Base-by-base conservation (phyloP, 2,888 invertebrate species). In the Tortricodes alternella region DNA sequence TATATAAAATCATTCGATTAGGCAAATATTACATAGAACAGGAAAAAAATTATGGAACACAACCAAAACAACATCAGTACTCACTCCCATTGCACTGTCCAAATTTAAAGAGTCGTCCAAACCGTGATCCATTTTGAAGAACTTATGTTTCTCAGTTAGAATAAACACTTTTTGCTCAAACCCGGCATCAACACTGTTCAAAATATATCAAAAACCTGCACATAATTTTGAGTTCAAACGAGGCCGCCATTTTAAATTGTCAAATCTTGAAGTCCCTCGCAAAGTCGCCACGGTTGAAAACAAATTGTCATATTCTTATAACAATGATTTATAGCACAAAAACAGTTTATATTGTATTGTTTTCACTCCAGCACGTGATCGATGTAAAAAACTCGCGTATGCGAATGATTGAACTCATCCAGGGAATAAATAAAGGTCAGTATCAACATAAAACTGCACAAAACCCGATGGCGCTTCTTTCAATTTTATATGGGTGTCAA, bases 161-260 rank as follows among this genome's bases (percentile, higher is more conserved):
- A 60, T 43, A 46, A 37, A 39, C 16, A 38, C 60, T 56, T 59
- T 16, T 57, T 55, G 39, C 29, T 44, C 24, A 49, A 48, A 59
- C 46, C 58, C 37, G 46, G n/a, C 11, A 53, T 23, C 2, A 56
- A 50, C 60, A 27, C 24, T 51, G 49, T 58, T 59, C 46, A 61
- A 56, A 60, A 60, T 62, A 59, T 53, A 56, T 46, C 50, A 53
- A 59, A 68, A 74, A 73, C 66, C 67, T 61, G 62, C 68, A 71
- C 71, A 68, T 61, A 83, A 66, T 68, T 70, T 72, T 64, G 66
- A 83, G 85, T 90, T 91, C 74, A 89, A 91, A 91, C 76, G 88
- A 81, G 83, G 85, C 91, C 91, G 91, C 91, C 91, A 91, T 91
- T 89, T 86, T 89, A 87, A 68, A 76, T 78, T 88, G 89, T 88